phyloP scores from a whole-genome alignment of 1,140 invertebrate species.

The Aphis craccivora region DNA sequence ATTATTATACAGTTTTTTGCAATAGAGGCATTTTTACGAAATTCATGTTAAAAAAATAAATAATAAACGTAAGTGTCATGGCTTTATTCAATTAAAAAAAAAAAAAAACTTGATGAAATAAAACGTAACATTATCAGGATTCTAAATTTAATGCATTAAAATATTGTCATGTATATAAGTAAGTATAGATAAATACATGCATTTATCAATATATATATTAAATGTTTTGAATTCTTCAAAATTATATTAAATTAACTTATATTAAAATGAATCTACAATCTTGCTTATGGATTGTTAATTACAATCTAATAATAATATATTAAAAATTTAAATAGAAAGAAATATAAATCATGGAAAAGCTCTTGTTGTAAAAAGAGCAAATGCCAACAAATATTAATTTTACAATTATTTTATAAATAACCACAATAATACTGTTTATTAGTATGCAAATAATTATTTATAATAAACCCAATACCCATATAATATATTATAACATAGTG shows the following conservation, averaged over 20 bases:
- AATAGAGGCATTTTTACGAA: background rate
- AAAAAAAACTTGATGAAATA: background rate
- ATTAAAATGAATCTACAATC: background rate
- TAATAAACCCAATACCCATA: too few relatives aligned
- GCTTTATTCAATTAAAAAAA: background rate
- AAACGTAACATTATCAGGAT: background rate
- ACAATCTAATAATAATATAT: background rate
- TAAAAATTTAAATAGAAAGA: background rate
- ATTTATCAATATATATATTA: too few relatives aligned
- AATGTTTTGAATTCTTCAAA: background rate
- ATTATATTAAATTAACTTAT: background rate
- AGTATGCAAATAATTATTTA: too few relatives aligned
- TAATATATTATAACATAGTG: too few relatives aligned
- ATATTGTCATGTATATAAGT: too few relatives aligned
- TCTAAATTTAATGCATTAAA: background rate
- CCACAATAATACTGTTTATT: too few relatives aligned
- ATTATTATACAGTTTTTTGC: background rate
- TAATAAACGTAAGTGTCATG: background rate
- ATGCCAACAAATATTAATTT: too few relatives aligned
- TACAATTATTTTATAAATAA: too few relatives aligned
- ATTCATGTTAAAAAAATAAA: background rate
- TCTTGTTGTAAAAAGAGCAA: background rate
- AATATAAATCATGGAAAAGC: background rate
- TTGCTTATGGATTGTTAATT: background rate
- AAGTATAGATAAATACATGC: too few relatives aligned